Conservation (phyloP, 64 coral and sea anemone species). For the Stichodactyla helianthus region DNA sequence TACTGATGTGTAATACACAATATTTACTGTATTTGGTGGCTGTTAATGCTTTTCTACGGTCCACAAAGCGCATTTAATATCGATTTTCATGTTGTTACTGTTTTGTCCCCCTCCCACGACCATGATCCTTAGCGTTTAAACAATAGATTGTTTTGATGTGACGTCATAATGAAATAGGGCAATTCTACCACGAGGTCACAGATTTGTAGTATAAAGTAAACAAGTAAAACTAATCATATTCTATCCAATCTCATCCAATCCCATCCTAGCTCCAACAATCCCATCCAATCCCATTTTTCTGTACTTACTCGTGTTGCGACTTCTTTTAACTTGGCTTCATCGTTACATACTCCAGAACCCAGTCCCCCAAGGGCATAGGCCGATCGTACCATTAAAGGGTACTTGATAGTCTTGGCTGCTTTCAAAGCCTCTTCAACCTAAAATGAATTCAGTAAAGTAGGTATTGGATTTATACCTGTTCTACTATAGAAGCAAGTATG, state of each 20-base stretch:
- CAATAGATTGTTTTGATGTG: no score
- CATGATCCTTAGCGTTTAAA: no score
- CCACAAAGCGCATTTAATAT: no score
- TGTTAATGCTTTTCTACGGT: no score
- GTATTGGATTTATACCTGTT: not conserved
- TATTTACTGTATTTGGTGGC: no score
- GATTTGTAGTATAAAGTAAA: no score
- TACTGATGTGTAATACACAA: no score
- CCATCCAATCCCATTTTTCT: not conserved
- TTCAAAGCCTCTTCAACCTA: slow-evolving; percentile 87
- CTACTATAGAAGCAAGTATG: no score
- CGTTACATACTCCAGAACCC: slow-evolving; percentile 91
- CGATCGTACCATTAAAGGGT: slow-evolving; percentile 91
- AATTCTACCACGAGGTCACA: no score
- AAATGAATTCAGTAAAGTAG: not conserved
- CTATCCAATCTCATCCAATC: not conserved
- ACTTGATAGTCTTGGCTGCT: slow-evolving; percentile 78
- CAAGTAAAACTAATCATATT: not conserved
- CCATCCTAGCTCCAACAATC: not conserved
- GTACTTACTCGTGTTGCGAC: slow-evolving; percentile 62
- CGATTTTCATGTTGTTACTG: no score
- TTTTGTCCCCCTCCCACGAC: no score
- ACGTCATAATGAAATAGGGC: no score
- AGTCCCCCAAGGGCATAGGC: slow-evolving; percentile 97
- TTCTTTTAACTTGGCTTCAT: slow-evolving; percentile 83